Evolutionary conservation across 2,888 invertebrate genomes (phyloP).

Genomic region (Netelia fuscicornis): DNA sequence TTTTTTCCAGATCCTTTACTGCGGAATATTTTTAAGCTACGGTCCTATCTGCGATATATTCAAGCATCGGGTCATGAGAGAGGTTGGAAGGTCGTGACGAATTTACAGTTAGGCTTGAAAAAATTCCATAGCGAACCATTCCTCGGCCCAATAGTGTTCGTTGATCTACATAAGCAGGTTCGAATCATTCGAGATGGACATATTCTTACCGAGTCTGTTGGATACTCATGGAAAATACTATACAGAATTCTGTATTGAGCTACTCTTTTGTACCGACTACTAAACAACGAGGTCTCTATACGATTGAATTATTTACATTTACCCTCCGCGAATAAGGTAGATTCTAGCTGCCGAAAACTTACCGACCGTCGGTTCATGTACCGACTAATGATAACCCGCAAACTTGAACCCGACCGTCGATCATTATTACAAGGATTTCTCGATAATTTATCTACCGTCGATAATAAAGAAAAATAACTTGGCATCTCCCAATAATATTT

Average conservation of each 20-base stretch:
- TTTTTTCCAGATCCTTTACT: too few relatives aligned
- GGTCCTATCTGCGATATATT: too few relatives aligned
- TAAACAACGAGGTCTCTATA: conserved; percentile 6
- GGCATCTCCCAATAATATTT: neutral
- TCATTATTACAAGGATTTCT: neutral
- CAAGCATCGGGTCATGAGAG: too few relatives aligned
- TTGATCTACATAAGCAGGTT: neutral
- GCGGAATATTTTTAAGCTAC: too few relatives aligned
- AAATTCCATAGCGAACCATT: conserved; percentile 31
- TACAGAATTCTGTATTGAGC: conserved; percentile 79
- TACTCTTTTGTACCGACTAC: conserved; percentile 54
- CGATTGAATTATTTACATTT: neutral
- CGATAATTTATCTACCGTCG: neutral
- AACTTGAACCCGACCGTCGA: neutral
- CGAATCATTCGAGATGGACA: conserved; percentile 29
- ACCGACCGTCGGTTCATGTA: conserved; percentile 3
- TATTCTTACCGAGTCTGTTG: conserved; percentile 57
- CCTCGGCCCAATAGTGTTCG: conserved; percentile 25
- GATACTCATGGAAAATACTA: conserved; percentile 30
- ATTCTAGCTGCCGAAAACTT: neutral
- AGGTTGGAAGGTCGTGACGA: too few relatives aligned
- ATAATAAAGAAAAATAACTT: neutral
- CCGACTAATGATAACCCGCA: neutral
- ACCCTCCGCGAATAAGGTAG: neutral
- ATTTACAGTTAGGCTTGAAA: conserved; percentile 34